These are phyloP conservation scores for Tetramorium bicarinatum DNA, from an alignment of 2,888 invertebrate species.

Conservation along the genomic window DNA sequence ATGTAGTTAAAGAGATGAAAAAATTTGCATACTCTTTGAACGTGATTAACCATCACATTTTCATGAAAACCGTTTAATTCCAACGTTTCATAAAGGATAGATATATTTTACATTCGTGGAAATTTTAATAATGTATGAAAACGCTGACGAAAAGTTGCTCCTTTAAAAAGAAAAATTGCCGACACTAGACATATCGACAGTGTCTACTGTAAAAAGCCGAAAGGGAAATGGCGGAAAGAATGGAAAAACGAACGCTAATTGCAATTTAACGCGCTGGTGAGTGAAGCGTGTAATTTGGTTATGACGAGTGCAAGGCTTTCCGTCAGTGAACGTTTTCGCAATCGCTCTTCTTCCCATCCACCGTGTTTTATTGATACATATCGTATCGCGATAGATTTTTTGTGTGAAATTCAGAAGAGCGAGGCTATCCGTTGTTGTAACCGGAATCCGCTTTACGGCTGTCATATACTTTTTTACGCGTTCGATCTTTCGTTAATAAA, in stretches of 20 bases:
- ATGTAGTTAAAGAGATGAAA: neutral
- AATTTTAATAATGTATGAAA: conserved; percentile 15
- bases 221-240: conserved; percentile 43
- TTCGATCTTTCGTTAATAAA: conserved; percentile 42
- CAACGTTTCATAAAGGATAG: neutral
- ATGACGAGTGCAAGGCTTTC: conserved; percentile 46
- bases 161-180: conserved; percentile 8
- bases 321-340: conserved; percentile 28
- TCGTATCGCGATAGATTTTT: conserved; percentile 60
- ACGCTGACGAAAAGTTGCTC: neutral
- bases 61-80: neutral
- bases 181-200: neutral
- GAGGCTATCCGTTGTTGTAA: conserved; percentile 7
- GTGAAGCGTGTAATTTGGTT: conserved; percentile 45
- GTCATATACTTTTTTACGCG: conserved; percentile 13
- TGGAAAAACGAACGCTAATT: conserved; percentile 39
- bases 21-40: neutral
- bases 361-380: conserved; percentile 27
- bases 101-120: neutral
- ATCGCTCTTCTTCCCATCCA: conserved; percentile 16
- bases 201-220: conserved; percentile 20
- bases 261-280: conserved; percentile 48
- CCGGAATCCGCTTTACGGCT: conserved; percentile 29
- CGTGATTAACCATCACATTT: neutral
- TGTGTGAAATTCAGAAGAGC: conserved; percentile 38